Evolutionary conservation across 2,113 vertebrate genomes (phyloP), one percentile per base, ranked within the genome.

Genomic region (Hipposideros armiger): DNA sequence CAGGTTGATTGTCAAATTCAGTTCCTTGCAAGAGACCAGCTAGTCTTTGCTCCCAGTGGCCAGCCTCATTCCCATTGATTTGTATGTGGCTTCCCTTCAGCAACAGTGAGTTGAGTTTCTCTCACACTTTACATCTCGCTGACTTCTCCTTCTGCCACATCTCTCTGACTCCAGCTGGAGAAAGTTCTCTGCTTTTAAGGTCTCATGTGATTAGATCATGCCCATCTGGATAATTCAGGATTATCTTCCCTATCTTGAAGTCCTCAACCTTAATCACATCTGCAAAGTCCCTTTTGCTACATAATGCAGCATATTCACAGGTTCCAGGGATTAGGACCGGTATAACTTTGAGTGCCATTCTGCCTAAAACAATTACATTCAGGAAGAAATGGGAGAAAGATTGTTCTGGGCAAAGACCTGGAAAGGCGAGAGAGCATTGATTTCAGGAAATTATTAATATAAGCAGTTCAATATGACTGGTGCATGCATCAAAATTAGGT

Each of bases 111-210:
- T 50, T 58, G 88, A 94, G 20, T 91, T 87, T 70, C 47, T 66
- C 81, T 82, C 60, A 54, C 32, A 76, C n/a, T 93, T 96, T 7
- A 76, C 5, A 60, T 69, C 32, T 80, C 73, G 95, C 80, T 62
- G 40, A 94, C 40, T 62, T 70, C 8, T 89, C 40, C 58, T 90
- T 90, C 36, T 42, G 22, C 30, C 30, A 20, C 60, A 60, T 66
- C 40, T 67, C 76, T 94, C 81, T 92, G 91, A 94, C 40, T 73
- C 19, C n/a, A 81, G 58, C 16, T 74, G 11, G 64, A 83, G 69
- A 95, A 95, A 91, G 11, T 30, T 67, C 40, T 86, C 52, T 66
- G 58, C 67, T 86, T 93, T 90, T 70, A 93, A 74, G 56, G n/a
- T 66, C 66, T 93, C 36, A 11, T 52, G 24, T 86, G 45, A 86